Percentiles rank a stretch among this genome's conserved stretches.
phyloP scores from a whole-genome alignment of 2,888 invertebrate genomes.

The Andrena camellia region DNA sequence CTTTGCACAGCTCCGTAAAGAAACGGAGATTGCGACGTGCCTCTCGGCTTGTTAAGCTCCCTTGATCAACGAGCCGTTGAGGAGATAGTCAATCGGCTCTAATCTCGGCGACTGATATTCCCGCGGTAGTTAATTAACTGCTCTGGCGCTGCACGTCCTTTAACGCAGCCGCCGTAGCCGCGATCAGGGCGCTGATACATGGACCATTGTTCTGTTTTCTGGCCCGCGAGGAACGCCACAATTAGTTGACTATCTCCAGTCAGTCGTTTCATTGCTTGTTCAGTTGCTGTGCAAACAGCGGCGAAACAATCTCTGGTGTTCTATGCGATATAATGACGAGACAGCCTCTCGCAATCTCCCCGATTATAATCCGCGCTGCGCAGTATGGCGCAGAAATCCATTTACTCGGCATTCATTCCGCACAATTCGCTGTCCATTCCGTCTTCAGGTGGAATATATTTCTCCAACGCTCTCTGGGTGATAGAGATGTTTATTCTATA shows the following conservation, averaged over 20 bases:
- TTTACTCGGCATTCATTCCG: constrained; percentile 16
- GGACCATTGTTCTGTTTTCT: constrained; percentile 69
- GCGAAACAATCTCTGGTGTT: constrained; percentile 69
- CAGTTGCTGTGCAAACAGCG: constrained; percentile 64
- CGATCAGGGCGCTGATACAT: constrained; percentile 43
- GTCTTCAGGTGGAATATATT: no score
- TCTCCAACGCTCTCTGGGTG: no score
- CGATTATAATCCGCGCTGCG: constrained; percentile 55
- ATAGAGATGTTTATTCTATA: no score
- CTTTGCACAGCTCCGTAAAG: neutral
- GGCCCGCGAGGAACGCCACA: constrained; percentile 68
- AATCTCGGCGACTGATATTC: constrained; percentile 49
- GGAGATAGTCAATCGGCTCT: constrained; percentile 47
- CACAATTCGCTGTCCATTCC: neutral
- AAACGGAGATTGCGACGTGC: neutral
- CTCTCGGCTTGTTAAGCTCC: constrained; percentile 18
- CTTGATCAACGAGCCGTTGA: constrained; percentile 14
- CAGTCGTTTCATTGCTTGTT: constrained; percentile 67
- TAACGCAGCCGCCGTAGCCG: constrained; percentile 20
- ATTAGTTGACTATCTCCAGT: constrained; percentile 68
- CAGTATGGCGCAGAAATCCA: neutral
- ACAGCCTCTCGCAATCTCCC: constrained; percentile 54
- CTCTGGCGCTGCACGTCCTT: constrained; percentile 45
- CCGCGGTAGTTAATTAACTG: constrained; percentile 64
- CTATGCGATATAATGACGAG: constrained; percentile 67